phyloP scores from a whole-genome alignment of 23 tunicate species.

The Botrylloides violaceus region DNA sequence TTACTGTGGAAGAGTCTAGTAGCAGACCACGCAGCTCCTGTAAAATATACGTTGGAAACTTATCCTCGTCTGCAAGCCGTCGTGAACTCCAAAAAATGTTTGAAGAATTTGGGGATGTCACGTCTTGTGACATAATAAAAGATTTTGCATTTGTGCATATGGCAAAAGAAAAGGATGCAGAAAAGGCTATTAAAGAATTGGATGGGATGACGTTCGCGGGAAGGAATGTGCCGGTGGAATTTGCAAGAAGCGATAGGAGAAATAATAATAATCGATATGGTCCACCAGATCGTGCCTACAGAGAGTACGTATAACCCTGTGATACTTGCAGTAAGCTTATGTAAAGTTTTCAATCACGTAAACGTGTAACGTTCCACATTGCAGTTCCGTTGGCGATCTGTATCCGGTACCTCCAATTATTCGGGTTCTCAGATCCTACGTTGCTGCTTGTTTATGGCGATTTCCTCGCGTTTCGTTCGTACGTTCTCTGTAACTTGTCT shows the following conservation, averaged over 20 bases:
- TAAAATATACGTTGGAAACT: conserved; percentile 27
- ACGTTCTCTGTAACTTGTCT: neutral
- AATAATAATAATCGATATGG: neutral
- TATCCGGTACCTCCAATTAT: neutral
- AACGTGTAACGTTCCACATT: neutral
- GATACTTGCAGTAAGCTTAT: neutral
- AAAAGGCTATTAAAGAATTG: conserved; percentile 13
- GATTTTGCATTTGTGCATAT: conserved; percentile 24
- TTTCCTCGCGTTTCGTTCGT: neutral
- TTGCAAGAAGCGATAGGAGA: conserved; percentile 2
- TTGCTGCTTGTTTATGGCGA: neutral
- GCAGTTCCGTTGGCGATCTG: neutral
- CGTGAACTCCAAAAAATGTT: conserved; percentile 20
- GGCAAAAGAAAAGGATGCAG: conserved; percentile 14
- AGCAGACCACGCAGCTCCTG: conserved; percentile 17
- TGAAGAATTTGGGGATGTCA: conserved; percentile 21
- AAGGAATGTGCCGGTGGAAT: neutral
- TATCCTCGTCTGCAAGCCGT: conserved; percentile 10
- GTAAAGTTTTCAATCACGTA: neutral
- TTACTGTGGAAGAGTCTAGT: conserved; percentile 23
- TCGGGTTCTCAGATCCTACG: neutral
- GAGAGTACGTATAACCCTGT: neutral
- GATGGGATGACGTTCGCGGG: neutral
- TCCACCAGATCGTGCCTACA: neutral
- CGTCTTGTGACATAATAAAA: conserved; percentile 20